Percentiles rank a stretch among this genome's conserved stretches.
phyloP scores from a whole-genome alignment of 2,888 invertebrate species.

The Troglohyphantes excavatus region DNA sequence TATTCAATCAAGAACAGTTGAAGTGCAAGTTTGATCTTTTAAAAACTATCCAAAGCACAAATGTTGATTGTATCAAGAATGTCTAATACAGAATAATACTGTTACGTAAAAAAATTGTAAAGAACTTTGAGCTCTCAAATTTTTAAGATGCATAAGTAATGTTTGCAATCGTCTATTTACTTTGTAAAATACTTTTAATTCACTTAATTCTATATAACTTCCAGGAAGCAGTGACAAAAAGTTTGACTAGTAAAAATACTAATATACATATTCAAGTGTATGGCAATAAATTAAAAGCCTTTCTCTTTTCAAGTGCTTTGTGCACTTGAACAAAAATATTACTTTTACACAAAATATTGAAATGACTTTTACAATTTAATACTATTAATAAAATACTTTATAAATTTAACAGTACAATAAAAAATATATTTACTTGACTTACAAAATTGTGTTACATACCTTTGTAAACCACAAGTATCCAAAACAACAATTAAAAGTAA shows the following conservation, averaged over 20 bases:
- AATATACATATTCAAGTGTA: not conserved
- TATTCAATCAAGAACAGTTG: no score
- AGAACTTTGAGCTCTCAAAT: no score
- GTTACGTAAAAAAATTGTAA: no score
- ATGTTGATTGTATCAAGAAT: no score
- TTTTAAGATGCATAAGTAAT: no score
- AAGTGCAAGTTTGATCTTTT: no score
- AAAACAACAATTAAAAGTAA: not conserved
- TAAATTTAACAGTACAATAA: conserved; percentile 3
- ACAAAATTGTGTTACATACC: not conserved
- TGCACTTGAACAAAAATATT: not conserved
- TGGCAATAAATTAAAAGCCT: not conserved
- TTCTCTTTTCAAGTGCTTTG: not conserved
- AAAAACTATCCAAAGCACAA: no score
- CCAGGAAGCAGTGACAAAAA: not conserved
- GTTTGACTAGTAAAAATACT: not conserved
- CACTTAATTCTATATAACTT: not conserved
- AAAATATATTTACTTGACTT: not conserved
- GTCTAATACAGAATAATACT: not conserved
- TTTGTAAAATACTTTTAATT: not conserved
- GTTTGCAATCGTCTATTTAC: not conserved
- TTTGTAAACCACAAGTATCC: not conserved
- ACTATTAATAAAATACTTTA: not conserved
- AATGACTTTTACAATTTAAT: not conserved
- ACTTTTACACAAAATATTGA: not conserved